These are phyloP conservation scores for Argentina silus DNA, from an alignment of 2,797 vertebrate species.

Conservation along the genomic window DNA sequence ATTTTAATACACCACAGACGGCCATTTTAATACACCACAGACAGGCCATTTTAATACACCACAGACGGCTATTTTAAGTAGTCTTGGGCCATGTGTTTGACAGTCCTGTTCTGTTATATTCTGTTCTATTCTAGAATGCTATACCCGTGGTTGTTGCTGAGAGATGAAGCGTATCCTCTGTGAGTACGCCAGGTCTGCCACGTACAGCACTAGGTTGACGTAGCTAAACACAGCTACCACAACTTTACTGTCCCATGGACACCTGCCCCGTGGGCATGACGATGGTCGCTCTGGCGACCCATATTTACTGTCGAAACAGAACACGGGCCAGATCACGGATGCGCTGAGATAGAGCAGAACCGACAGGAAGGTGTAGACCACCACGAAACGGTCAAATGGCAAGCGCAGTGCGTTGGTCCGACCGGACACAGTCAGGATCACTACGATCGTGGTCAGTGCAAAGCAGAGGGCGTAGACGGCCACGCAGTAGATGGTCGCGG, in stretches of 20 bases:
- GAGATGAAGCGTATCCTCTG: constrained; percentile 81
- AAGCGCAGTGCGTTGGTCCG: constrained; percentile 73
- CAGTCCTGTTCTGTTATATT: not conserved
- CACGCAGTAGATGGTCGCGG: constrained; percentile 88
- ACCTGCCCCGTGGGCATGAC: constrained; percentile 81
- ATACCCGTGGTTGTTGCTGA: constrained; percentile 45
- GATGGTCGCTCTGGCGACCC: constrained; percentile 81
- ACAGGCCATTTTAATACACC: too few species aligned
- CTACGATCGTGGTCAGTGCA: constrained; percentile 77
- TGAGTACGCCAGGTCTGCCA: constrained; percentile 85
- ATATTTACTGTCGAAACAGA: constrained; percentile 92
- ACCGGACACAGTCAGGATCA: constrained; percentile 84
- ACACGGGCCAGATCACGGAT: constrained; percentile 90
- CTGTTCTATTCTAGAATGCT: constrained; percentile 9
- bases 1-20: too few species aligned
- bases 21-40: too few species aligned
- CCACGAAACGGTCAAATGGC: constrained; percentile 86
- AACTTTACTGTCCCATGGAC: constrained; percentile 92
- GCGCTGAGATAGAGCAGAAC: constrained; percentile 89
- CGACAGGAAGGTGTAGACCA: constrained; percentile 85
- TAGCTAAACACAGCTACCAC: constrained; percentile 89
- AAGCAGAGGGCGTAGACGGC: constrained; percentile 89
- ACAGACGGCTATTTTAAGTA: too few species aligned
- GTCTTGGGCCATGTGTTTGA: not conserved
- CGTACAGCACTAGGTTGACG: constrained; percentile 86